phyloP scores from a whole-genome alignment of 2,888 invertebrate genomes.

The Panopea generosa region DNA sequence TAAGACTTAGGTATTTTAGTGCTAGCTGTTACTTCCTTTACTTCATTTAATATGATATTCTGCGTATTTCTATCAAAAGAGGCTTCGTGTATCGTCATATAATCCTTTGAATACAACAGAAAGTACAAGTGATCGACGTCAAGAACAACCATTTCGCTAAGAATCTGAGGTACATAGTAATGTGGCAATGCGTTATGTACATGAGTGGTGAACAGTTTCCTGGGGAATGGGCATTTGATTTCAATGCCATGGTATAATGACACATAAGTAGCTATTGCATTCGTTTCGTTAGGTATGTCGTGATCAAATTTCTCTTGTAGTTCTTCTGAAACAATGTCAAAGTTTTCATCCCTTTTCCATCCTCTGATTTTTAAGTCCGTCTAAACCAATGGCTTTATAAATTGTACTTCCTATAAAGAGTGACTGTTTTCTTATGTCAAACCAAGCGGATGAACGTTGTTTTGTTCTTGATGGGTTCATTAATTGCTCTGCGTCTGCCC shows the following conservation, averaged over 20 bases:
- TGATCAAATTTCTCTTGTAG: slow-evolving; percentile 24
- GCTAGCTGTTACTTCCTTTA: slow-evolving; percentile 9
- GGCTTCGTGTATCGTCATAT: slow-evolving; percentile 19
- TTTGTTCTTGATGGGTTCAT: slow-evolving; percentile 14
- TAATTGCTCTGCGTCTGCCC: too few relatives aligned
- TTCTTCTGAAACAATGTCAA: slow-evolving; percentile 13
- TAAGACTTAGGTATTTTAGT: too few relatives aligned
- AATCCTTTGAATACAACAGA: slow-evolving; percentile 31
- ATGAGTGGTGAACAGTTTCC: slow-evolving; percentile 22
- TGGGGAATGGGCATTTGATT: slow-evolving; percentile 52
- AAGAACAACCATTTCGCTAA: slow-evolving; percentile 38
- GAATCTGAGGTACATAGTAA: slow-evolving; percentile 38
- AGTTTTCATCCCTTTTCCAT: not conserved
- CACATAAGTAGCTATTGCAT: slow-evolving; percentile 26
- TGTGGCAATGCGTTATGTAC: slow-evolving; percentile 31
- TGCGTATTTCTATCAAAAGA: slow-evolving; percentile 12
- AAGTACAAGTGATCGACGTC: slow-evolving; percentile 18
- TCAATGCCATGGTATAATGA: slow-evolving; percentile 17
- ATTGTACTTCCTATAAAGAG: slow-evolving; percentile 40
- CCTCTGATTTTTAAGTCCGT: slow-evolving; percentile 31
- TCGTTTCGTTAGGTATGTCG: slow-evolving; percentile 29
- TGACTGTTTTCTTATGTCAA: slow-evolving; percentile 5
- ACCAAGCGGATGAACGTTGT: slow-evolving; percentile 31
- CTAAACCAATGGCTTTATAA: slow-evolving; percentile 37
- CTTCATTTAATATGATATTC: slow-evolving; percentile 1